Evolutionary conservation across 1,140 invertebrate genomes (phyloP).

Genomic region (Microplitis demolitor): DNA sequence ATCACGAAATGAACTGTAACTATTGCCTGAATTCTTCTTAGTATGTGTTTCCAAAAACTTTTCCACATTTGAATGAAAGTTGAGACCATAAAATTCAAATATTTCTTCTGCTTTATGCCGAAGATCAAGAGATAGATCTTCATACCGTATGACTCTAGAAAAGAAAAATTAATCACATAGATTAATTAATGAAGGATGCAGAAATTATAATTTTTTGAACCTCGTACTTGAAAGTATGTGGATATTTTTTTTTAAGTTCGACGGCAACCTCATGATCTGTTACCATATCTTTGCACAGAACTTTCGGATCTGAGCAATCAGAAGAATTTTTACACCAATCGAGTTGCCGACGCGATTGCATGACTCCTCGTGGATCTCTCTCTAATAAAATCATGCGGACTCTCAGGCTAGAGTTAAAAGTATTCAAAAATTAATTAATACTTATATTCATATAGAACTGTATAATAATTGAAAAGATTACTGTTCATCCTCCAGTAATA

Average conservation of each 20-base stretch:
- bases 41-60: conserved; percentile 82
- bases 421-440: too few relatives aligned
- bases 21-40: conserved; percentile 75
- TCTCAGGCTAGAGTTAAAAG: too few relatives aligned
- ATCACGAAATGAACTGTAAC: conserved; percentile 82
- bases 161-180: neutral
- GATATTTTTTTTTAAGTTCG: conserved; percentile 70
- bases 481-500: too few relatives aligned
- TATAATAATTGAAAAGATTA: too few relatives aligned
- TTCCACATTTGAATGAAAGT: conserved; percentile 72
- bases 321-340: conserved; percentile 82
- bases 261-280: conserved; percentile 80
- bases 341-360: conserved; percentile 83
- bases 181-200: neutral
- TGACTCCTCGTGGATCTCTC: conserved; percentile 84
- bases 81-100: conserved; percentile 76
- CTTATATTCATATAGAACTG: too few relatives aligned
- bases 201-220: neutral
- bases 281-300: conserved; percentile 81
- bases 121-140: conserved; percentile 81
- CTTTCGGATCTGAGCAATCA: conserved; percentile 77
- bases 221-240: conserved; percentile 72
- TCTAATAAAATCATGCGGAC: conserved; percentile 78
- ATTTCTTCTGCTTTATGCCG: conserved; percentile 72
- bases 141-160: conserved; percentile 78